A percentile compares a stretch with the other conserved stretches of the same genome.
These are phyloP conservation scores for Ailurus styani DNA, from an alignment of 2,113 vertebrate species.

Conservation along the genomic window DNA sequence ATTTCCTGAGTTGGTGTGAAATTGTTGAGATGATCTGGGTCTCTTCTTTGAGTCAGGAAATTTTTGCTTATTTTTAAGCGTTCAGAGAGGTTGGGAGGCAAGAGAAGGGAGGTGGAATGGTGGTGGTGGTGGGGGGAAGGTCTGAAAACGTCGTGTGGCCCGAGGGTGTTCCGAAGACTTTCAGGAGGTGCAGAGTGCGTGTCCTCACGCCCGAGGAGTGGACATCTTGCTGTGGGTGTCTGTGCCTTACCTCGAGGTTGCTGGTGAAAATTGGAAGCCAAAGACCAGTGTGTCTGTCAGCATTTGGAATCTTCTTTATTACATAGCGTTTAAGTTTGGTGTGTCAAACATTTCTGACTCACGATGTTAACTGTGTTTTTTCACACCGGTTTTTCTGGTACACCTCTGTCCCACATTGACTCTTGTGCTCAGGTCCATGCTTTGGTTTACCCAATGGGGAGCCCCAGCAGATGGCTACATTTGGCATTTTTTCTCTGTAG, in stretches of 20 bases:
- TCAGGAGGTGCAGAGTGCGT: neutral
- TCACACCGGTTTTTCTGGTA: neutral
- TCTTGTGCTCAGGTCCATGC: neutral
- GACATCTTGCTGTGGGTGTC: neutral
- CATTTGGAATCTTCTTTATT: constrained; percentile 17
- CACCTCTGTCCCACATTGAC: neutral
- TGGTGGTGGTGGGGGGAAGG: too few species aligned
- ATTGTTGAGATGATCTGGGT: neutral
- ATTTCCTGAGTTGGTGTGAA: constrained; percentile 9
- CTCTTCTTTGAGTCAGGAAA: neutral
- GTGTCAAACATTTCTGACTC: constrained; percentile 25
- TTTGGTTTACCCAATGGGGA: constrained; percentile 10
- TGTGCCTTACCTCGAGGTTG: neutral
- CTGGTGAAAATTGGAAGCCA: neutral
- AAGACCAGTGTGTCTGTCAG: neutral
- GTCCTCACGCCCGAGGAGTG: neutral
- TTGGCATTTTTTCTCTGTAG: neutral
- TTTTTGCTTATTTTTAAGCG: neutral
- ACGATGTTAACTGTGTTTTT: neutral
- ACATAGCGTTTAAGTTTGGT: constrained; percentile 24
- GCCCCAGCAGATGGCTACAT: neutral
- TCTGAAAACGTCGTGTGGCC: rapidly evolving
- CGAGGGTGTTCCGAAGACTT: neutral
- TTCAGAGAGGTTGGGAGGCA: neutral
- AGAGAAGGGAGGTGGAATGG: neutral